A percentile compares a stretch with the other conserved stretches of the same genome.
phyloP scores from a whole-genome alignment of 1,140 invertebrate species.

The Atta cephalotes region DNA sequence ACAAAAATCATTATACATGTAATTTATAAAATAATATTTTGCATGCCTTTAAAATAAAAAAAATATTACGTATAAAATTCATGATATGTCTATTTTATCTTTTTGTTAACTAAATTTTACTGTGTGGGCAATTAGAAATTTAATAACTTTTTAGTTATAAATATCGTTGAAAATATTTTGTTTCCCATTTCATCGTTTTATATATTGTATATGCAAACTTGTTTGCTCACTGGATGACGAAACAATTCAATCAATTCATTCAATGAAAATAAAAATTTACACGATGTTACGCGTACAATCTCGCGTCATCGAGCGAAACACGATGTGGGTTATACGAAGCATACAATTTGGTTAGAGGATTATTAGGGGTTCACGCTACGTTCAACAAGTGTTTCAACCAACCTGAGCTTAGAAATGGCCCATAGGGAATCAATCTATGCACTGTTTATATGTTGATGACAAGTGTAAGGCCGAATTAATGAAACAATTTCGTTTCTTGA shows the following conservation, averaged over 20 bases:
- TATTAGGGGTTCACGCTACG: conserved; percentile 55
- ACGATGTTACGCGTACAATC: conserved; percentile 29
- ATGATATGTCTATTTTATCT: not conserved
- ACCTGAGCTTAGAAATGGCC: conserved; percentile 58
- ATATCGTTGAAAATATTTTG: not conserved
- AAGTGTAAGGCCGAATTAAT: not conserved
- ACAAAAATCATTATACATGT: not conserved
- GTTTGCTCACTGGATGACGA: not conserved
- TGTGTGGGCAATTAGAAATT: not conserved
- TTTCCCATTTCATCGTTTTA: not conserved
- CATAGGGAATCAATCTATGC: conserved; percentile 53
- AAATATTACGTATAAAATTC: not conserved
- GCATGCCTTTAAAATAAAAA: not conserved
- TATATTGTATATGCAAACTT: not conserved
- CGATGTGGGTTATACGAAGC: conserved; percentile 45
- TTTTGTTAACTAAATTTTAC: not conserved
- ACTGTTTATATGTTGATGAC: conserved; percentile 61
- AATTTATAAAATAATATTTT: not conserved
- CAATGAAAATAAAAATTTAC: conserved; percentile 33
- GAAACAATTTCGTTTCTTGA: conserved; percentile 36
- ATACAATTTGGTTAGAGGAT: conserved; percentile 56
- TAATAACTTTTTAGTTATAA: not conserved
- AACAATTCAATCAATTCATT: conserved; percentile 8
- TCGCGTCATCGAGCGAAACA: conserved; percentile 11
- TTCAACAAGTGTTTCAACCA: conserved; percentile 61